phyloP scores from a whole-genome alignment of 2,888 invertebrate species.

The Cantharis nigra region DNA sequence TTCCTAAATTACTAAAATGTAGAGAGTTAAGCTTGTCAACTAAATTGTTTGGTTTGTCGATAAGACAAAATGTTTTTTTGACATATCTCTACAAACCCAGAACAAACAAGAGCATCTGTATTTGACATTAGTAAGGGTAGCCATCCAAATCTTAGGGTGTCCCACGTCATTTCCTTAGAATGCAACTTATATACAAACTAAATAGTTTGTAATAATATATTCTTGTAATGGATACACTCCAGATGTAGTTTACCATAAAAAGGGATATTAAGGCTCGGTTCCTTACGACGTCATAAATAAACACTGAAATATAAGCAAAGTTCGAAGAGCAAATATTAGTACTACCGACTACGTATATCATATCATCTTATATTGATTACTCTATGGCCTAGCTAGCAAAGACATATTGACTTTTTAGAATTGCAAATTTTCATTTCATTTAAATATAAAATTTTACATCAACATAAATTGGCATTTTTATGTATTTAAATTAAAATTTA shows the following conservation, averaged over 20 bases:
- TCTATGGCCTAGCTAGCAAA: background rate
- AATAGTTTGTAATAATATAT: conserved; percentile 27
- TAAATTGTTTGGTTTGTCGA: conserved; percentile 9
- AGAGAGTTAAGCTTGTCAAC: background rate
- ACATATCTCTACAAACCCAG: conserved; percentile 16
- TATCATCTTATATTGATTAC: conserved; percentile 26
- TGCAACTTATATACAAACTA: conserved; percentile 9
- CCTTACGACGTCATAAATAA: conserved; percentile 23
- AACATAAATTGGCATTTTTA: background rate
- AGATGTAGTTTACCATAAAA: conserved; percentile 29
- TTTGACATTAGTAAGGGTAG: conserved; percentile 21
- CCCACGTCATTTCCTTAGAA: conserved; percentile 25
- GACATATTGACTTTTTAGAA: conserved; percentile 21
- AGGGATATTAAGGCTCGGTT: conserved; percentile 19
- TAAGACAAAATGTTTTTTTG: conserved; percentile 10
- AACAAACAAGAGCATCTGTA: conserved; percentile 27
- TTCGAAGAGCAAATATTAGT: conserved; percentile 29
- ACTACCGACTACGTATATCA: conserved; percentile 16
- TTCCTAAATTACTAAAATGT: background rate
- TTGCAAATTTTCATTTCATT: conserved; percentile 27
- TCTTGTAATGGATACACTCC: conserved; percentile 30
- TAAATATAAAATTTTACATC: conserved; percentile 22
- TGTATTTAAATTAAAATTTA: background rate
- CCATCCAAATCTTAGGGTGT: conserved; percentile 24
- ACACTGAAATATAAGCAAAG: conserved; percentile 28